phyloP scores from a whole-genome alignment of 2,888 invertebrate species.

The Drosophila ustulata region DNA sequence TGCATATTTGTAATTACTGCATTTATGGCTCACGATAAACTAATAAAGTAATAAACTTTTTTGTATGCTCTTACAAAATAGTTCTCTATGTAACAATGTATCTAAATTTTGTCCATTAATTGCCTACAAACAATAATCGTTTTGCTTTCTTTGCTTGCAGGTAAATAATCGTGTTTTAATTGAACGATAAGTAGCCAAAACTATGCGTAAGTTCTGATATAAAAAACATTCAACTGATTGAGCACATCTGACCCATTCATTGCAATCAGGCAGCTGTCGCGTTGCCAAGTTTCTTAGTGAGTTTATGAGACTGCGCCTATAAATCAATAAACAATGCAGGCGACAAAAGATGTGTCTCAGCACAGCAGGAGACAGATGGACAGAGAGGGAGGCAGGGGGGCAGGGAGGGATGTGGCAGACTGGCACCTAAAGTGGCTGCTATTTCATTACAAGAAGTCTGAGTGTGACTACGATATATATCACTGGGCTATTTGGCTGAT shows the following conservation, averaged over 20 bases:
- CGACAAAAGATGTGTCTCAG: constrained; percentile 36
- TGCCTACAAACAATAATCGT: background rate
- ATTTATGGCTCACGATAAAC: no score
- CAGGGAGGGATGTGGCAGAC: background rate
- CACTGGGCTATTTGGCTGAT: constrained; percentile 73
- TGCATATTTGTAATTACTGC: no score
- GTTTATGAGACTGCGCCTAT: constrained; percentile 48
- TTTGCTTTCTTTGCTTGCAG: constrained; percentile 45
- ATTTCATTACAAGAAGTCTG: constrained; percentile 42
- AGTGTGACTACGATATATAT: constrained; percentile 53
- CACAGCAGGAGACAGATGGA: background rate
- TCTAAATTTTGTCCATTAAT: background rate
- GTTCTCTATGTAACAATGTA: no score
- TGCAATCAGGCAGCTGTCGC: constrained; percentile 43
- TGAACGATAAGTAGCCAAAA: background rate
- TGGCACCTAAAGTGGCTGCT: constrained; percentile 43
- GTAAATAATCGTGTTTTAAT: constrained; percentile 44
- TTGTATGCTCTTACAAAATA: no score
- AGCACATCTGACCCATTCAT: constrained; percentile 37
- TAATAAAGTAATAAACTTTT: no score
- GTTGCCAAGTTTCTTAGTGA: constrained; percentile 20
- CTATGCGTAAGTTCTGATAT: constrained; percentile 46
- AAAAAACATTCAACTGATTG: constrained; percentile 9
- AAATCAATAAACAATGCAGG: constrained; percentile 74
- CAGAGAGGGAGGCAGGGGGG: background rate